Conservation (phyloP, 2,797 vertebrate species). For the Neomorphus geoffroyi region DNA sequence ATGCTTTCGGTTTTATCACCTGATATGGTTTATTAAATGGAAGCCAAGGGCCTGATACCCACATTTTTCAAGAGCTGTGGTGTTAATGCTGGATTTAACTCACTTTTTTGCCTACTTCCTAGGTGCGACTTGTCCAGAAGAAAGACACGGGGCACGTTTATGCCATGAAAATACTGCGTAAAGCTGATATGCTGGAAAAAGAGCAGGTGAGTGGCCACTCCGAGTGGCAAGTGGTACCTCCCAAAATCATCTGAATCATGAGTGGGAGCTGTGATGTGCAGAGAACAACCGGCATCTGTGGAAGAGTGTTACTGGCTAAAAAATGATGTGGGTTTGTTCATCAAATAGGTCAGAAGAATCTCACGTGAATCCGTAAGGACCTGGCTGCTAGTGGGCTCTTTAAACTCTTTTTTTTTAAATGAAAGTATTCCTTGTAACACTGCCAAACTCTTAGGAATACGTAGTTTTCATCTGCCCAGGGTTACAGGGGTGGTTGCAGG, state of each 20-base stretch:
- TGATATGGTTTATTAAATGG: fast-evolving
- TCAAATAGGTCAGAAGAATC: not conserved
- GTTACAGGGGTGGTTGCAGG: not conserved
- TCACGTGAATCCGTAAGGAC: not conserved
- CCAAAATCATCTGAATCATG: too few species aligned
- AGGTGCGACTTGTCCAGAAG: slow-evolving; percentile 98
- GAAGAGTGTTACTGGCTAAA: not conserved
- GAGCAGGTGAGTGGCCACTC: slow-evolving; percentile 84
- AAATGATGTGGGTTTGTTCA: fast-evolving
- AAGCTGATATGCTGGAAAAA: slow-evolving; percentile 98
- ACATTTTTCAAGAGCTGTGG: not conserved
- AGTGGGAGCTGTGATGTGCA: not conserved
- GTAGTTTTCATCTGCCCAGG: too few species aligned
- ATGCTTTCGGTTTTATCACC: too few species aligned
- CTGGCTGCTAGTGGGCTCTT: not conserved
- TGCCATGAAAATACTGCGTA: slow-evolving; percentile 98
- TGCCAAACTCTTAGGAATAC: too few species aligned
- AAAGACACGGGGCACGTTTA: slow-evolving; percentile 98
- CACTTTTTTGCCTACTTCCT: not conserved
- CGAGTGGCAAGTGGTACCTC: not conserved
- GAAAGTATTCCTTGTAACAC: not conserved
- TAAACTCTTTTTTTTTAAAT: not conserved
- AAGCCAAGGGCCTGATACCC: not conserved
- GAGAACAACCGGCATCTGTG: not conserved
- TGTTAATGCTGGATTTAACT: not conserved